Evolutionary conservation across 2,888 invertebrate species (phyloP), one percentile per base, ranked within the genome.

Genomic region (Teleiodes luculella): DNA sequence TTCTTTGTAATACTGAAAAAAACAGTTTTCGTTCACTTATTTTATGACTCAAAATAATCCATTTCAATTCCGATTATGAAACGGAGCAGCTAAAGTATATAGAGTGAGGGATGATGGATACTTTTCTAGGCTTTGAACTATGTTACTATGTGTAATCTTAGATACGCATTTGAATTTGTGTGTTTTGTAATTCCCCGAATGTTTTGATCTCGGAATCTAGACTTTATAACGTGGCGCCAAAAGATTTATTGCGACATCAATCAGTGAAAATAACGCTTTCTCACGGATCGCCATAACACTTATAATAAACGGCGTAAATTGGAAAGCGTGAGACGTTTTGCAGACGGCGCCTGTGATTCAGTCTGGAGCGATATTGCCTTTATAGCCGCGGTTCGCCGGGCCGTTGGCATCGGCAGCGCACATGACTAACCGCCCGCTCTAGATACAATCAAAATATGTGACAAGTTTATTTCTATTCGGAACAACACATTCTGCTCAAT

Each of bases 381-480:
- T 88, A 86, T 86, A 87, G 86, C 77, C 73, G 76, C 72, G 78
- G 76, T 74, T 80, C 76, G 75, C 79, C 81, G 83, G 84, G 84
- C 73, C 87, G 88, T 86, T 89, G 89, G 89, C 89, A 87, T 84
- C 86, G 77, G 72, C 78, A 80, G 68, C 80, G 76, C 80, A 78
- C 78, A 83, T 88, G 89, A 89, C 88, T 88, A 88, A 88, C 88
- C 87, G 75, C 79, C 76, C 85, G 89, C 86, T 88, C 87, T 87
- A 88, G 84, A 88, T 88, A 88, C 86, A 87, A 88, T 88, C 89
- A 87, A 86, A 87, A 86, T 88, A 88, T 86, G 87, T 86, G 89
- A 89, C 89, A 88, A 86, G 86, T 88, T 87, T 89, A 89, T 89
- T 89, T 89, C 86, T 88, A 88, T 88, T 86, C 85, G 74, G 83